A percentile compares a stretch with the other conserved stretches of the same genome.
Conservation (phyloP, 2,888 invertebrate species). For the Calameuta idolon region DNA sequence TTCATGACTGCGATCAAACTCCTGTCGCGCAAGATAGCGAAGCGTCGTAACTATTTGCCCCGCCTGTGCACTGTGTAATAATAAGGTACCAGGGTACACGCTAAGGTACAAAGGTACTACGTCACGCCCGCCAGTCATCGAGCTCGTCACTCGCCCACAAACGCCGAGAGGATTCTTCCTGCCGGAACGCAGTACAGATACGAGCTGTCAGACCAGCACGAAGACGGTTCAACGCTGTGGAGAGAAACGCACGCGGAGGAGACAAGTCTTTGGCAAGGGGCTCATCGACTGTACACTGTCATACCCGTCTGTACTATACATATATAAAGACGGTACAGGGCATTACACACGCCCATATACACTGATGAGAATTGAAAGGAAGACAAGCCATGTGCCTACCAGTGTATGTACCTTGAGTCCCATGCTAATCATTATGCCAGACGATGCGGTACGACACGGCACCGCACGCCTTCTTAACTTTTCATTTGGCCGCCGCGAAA, state of each 20-base stretch:
- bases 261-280: background rate
- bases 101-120: slow-evolving; percentile 36
- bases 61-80: slow-evolving; percentile 37
- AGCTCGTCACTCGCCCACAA: slow-evolving; percentile 54
- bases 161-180: slow-evolving; percentile 53
- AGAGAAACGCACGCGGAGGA: background rate
- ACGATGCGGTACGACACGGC: slow-evolving; percentile 41
- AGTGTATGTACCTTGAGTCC: slow-evolving; percentile 29
- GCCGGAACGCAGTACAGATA: slow-evolving; percentile 49
- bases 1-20: slow-evolving; percentile 50
- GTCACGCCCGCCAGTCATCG: slow-evolving; percentile 57
- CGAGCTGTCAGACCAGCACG: slow-evolving; percentile 53
- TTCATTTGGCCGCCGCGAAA: slow-evolving; percentile 33
- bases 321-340: background rate
- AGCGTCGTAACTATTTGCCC: slow-evolving; percentile 42
- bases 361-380: background rate
- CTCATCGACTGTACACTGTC: background rate
- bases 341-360: background rate
- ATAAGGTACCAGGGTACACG: slow-evolving; percentile 47
- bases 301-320: background rate
- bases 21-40: slow-evolving; percentile 43
- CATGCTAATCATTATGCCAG: slow-evolving; percentile 46
- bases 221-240: slow-evolving; percentile 41
- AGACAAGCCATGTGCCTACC: background rate
- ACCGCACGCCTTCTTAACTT: slow-evolving; percentile 41